Conservation (phyloP, 2,113 vertebrate species). For the Periophthalmus modestus region DNA sequence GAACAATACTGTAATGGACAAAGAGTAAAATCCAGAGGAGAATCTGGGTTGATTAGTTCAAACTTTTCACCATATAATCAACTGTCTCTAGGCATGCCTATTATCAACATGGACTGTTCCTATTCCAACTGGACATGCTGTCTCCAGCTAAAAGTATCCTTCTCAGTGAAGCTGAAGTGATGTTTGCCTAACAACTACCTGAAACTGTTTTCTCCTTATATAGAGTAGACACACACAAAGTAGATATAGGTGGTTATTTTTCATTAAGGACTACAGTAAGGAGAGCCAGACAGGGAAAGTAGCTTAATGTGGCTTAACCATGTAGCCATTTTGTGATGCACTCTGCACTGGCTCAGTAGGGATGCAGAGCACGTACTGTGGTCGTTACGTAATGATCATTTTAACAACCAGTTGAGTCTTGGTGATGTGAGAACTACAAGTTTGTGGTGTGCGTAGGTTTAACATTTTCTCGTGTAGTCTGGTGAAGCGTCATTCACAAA, state of each 20-base stretch:
- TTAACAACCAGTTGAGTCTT: conserved; percentile 28
- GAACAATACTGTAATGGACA: neutral
- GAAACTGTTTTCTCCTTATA: neutral
- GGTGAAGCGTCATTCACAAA: neutral
- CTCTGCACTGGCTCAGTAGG: neutral
- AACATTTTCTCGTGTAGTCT: neutral
- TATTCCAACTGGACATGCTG: neutral
- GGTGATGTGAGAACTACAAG: neutral
- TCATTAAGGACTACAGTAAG: neutral
- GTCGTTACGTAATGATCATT: conserved; percentile 23
- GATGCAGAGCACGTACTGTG: neutral
- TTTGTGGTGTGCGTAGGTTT: neutral
- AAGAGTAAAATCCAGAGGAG: neutral
- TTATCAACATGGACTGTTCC: neutral
- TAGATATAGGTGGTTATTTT: neutral
- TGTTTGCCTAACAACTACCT: neutral
- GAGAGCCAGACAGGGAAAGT: neutral
- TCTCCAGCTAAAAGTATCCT: neutral
- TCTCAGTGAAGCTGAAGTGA: neutral
- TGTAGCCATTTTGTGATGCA: conserved; percentile 44
- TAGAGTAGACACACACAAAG: neutral
- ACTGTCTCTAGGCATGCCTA: neutral
- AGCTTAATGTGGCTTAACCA: neutral
- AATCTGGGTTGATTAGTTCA: neutral
- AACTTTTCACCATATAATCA: neutral